phyloP scores from a whole-genome alignment of 2,888 invertebrate genomes.

The Holacanthella duospinosa region DNA sequence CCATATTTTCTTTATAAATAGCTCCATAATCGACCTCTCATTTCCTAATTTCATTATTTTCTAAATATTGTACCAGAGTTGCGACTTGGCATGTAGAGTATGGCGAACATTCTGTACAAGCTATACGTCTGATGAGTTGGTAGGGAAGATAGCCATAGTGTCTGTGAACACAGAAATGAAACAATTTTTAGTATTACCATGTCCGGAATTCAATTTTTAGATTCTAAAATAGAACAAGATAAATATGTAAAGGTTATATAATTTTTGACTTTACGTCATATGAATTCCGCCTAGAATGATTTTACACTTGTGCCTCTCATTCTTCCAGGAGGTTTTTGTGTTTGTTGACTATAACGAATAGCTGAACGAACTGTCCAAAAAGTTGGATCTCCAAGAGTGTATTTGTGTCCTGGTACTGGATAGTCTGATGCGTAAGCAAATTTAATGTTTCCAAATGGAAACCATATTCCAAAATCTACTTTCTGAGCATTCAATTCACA shows the following conservation, averaged over 20 bases:
- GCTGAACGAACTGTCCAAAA: slow-evolving; percentile 9
- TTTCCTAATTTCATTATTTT: not conserved
- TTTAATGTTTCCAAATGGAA: slow-evolving; percentile 14
- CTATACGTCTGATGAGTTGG: slow-evolving; percentile 7
- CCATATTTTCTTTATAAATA: too few species aligned
- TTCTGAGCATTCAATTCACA: not conserved
- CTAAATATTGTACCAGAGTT: not conserved
- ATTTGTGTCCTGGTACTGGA: not conserved
- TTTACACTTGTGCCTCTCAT: slow-evolving; percentile 9
- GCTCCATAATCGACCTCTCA: not conserved
- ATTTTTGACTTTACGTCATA: too few species aligned
- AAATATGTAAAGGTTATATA: too few species aligned
- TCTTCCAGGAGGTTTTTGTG: not conserved
- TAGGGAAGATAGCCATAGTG: slow-evolving; percentile 13
- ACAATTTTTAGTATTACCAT: not conserved
- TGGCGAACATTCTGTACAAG: not conserved
- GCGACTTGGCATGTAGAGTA: not conserved
- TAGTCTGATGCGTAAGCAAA: slow-evolving; percentile 7
- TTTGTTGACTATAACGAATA: not conserved
- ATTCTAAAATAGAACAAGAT: too few species aligned
- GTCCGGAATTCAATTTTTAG: too few species aligned
- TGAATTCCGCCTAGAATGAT: slow-evolving; percentile 14
- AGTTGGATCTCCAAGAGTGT: slow-evolving; percentile 10
- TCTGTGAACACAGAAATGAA: too few species aligned
- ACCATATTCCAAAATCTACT: slow-evolving; percentile 15